Percentiles rank a stretch among this genome's conserved stretches.
Conservation (phyloP, 2,113 vertebrate genomes). For the Hyperopisus bebe region DNA sequence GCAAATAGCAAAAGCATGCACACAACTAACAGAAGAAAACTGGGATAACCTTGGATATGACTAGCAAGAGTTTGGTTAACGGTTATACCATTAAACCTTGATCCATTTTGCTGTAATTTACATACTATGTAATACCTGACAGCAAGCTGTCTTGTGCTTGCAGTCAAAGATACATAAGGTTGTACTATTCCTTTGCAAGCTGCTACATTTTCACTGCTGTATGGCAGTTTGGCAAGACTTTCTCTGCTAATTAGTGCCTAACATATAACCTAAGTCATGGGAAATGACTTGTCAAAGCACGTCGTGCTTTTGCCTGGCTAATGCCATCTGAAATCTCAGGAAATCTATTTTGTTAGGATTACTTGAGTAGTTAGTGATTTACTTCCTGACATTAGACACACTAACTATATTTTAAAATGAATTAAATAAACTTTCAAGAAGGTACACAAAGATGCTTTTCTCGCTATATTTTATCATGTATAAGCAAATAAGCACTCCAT, state of each 20-base stretch:
- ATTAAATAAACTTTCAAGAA: background rate
- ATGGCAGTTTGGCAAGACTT: slow-evolving; percentile 65
- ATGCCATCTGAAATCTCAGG: background rate
- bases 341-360: background rate
- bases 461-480: background rate
- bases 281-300: slow-evolving; percentile 52
- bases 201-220: slow-evolving; percentile 61
- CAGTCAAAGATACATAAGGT: slow-evolving; percentile 52
- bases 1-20: background rate
- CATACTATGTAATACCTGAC: slow-evolving; percentile 57
- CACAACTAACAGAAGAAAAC: slow-evolving; percentile 18
- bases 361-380: background rate
- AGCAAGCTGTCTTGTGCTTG: slow-evolving; percentile 48
- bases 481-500: background rate
- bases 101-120: slow-evolving; percentile 55
- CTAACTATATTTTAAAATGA: background rate
- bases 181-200: slow-evolving; percentile 57
- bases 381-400: background rate
- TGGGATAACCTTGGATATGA: slow-evolving; percentile 10
- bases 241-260: slow-evolving; percentile 69
- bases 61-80: background rate
- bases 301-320: slow-evolving; percentile 37
- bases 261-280: slow-evolving; percentile 62
- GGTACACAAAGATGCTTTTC: background rate
- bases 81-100: slow-evolving; percentile 37